phyloP scores from a whole-genome alignment of 2,113 vertebrate genomes.

The Oreotrochilus melanogaster region DNA sequence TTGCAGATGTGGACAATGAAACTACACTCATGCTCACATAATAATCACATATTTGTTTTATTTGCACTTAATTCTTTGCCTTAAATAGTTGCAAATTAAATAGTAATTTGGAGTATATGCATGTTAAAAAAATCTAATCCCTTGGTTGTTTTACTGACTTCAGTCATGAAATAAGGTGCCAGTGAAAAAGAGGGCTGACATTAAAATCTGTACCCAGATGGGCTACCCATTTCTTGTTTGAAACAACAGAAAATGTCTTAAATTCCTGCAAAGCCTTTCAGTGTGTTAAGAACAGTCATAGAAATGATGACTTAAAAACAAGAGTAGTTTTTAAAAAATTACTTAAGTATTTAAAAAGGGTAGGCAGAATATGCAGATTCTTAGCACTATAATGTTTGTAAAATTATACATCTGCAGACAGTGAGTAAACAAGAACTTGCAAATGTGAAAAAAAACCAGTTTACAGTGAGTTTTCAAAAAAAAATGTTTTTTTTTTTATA shows the following conservation, averaged over 20 bases:
- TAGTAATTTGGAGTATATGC: neutral
- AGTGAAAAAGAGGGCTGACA: neutral
- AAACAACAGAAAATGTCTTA: neutral
- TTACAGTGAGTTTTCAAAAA: neutral
- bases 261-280: neutral
- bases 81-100: neutral
- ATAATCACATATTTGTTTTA: neutral
- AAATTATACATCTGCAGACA: constrained; percentile 22
- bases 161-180: neutral
- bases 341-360: neutral
- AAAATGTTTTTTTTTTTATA: neutral
- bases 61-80: neutral
- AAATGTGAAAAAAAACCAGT: neutral
- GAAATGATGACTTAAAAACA: neutral
- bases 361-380: neutral
- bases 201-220: neutral
- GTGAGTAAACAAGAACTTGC: neutral
- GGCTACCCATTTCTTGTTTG: neutral
- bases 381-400: neutral
- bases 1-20: neutral
- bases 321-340: neutral
- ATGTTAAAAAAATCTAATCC: neutral
- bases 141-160: neutral
- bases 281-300: neutral
- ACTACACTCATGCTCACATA: neutral